These are phyloP conservation scores for Drosophila aldrichi DNA, from an alignment of 2,888 invertebrate species.

Conservation along the genomic window DNA sequence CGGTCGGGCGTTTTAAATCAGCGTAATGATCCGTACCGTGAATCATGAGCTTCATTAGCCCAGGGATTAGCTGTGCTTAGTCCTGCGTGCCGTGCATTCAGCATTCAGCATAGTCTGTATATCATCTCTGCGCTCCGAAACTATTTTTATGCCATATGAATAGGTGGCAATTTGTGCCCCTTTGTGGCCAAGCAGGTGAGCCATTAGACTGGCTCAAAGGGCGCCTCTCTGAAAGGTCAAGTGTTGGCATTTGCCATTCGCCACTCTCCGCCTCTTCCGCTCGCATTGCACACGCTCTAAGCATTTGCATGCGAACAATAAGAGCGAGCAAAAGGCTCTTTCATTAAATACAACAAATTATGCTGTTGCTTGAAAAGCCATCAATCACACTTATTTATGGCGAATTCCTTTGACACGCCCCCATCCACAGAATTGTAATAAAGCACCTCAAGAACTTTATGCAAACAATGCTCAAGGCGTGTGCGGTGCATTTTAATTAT, in stretches of 20 bases:
- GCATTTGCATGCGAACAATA: conserved; percentile 40
- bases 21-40: conserved; percentile 59
- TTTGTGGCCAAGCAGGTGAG: conserved; percentile 17
- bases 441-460: conserved; percentile 23
- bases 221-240: conserved; percentile 45
- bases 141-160: conserved; percentile 39
- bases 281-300: conserved; percentile 8
- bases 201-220: conserved; percentile 12
- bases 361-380: conserved; percentile 30
- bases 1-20: conserved; percentile 28
- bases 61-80: conserved; percentile 31
- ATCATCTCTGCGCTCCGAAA: conserved; percentile 5
- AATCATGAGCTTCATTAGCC: conserved; percentile 62
- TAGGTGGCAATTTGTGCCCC: conserved; percentile 34
- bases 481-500: conserved; percentile 41
- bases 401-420: conserved; percentile 25
- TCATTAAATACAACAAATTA: conserved; percentile 25
- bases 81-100: conserved; percentile 31
- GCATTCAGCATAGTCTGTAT: conserved; percentile 8
- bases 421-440: conserved; percentile 18
- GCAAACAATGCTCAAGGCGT: conserved; percentile 6
- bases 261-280: conserved; percentile 23
- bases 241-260: conserved; percentile 22
- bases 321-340: conserved; percentile 8
- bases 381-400: conserved; percentile 46